Evolutionary conservation across 2,113 vertebrate species (phyloP).

Genomic region (Trogon surrucura): DNA sequence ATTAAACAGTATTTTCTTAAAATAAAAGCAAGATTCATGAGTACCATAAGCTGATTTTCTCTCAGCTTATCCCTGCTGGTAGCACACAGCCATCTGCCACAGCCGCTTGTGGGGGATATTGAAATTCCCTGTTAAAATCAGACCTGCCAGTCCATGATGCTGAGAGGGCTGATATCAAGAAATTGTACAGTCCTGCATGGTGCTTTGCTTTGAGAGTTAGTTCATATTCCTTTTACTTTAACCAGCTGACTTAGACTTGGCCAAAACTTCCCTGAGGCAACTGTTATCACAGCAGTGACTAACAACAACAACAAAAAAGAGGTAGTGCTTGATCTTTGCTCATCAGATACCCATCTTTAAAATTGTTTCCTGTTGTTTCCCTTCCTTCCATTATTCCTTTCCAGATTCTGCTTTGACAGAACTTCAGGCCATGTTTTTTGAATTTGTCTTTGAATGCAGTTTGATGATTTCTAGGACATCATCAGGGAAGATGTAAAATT

Average conservation of each 20-base stretch:
- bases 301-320: background rate
- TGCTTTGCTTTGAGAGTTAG: background rate
- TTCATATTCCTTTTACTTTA: background rate
- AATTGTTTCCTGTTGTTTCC: background rate
- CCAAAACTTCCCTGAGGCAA: slow-evolving; percentile 6
- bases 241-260: background rate
- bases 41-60: background rate
- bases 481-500: background rate
- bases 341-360: slow-evolving; percentile 19
- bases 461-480: accelerated
- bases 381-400: background rate
- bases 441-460: background rate
- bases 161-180: background rate
- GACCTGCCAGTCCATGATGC: background rate
- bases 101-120: accelerated
- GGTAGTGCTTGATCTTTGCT: background rate
- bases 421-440: background rate
- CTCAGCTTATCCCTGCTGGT: background rate
- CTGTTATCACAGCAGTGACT: background rate
- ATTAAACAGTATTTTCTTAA: background rate
- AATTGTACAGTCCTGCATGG: accelerated
- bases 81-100: accelerated
- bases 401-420: background rate
- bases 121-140: background rate
- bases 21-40: accelerated